phyloP scores from a whole-genome alignment of 2,888 invertebrate species.

The Salticus scenicus region DNA sequence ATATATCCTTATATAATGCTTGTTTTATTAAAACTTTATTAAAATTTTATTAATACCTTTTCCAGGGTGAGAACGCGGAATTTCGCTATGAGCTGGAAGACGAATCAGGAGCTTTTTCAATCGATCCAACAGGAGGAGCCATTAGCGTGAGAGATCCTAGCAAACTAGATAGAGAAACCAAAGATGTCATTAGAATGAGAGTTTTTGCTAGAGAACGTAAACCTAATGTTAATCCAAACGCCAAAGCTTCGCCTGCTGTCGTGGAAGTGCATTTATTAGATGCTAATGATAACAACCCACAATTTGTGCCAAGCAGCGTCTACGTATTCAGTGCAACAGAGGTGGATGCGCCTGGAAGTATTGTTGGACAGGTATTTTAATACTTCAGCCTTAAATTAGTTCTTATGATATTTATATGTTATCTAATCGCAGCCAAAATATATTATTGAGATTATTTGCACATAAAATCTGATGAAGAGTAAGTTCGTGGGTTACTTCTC shows the following conservation, averaged over 20 bases:
- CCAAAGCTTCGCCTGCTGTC: conserved; percentile 79
- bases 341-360: conserved; percentile 82
- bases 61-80: conserved; percentile 85
- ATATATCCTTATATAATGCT: no score
- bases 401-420: no score
- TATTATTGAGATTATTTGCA: no score
- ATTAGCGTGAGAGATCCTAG: conserved; percentile 86
- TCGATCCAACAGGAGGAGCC: conserved; percentile 89
- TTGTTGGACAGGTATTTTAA: conserved; percentile 81
- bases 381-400: no score
- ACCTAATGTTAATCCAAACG: conserved; percentile 80
- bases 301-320: conserved; percentile 87
- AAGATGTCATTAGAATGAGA: conserved; percentile 83
- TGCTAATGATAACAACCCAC: conserved; percentile 93
- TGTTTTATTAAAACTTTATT: no score
- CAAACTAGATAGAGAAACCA: conserved; percentile 86
- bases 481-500: no score
- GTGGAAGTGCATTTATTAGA: conserved; percentile 81
- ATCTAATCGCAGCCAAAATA: no score
- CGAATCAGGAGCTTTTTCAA: conserved; percentile 85
- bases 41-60: no score
- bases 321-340: conserved; percentile 86
- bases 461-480: no score
- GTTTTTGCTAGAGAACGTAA: conserved; percentile 83
- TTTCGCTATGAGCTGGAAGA: conserved; percentile 87